Conservation (phyloP, 2,797 vertebrate genomes). For the Pogonophryne albipinna region DNA sequence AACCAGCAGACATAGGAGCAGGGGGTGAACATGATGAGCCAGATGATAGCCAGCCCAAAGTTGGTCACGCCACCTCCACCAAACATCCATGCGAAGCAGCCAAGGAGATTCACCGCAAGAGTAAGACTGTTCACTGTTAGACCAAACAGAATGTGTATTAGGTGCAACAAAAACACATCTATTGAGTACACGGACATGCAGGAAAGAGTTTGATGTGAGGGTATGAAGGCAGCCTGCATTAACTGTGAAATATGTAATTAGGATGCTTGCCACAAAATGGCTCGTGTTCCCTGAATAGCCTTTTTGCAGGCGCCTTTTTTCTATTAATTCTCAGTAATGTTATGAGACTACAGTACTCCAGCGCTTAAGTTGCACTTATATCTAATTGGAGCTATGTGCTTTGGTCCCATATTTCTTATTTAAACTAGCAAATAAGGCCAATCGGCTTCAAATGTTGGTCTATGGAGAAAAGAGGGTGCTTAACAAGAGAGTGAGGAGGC, state of each 20-base stretch:
- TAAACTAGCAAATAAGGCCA: slow-evolving; percentile 29
- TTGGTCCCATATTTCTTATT: slow-evolving; percentile 31
- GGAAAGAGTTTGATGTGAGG: not conserved
- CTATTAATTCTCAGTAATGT: slow-evolving; percentile 27
- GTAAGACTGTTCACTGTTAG: slow-evolving; percentile 94
- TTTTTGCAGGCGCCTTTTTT: slow-evolving; percentile 28
- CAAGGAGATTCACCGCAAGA: slow-evolving; percentile 94
- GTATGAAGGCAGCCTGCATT: slow-evolving; percentile 1
- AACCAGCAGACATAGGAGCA: slow-evolving; percentile 99
- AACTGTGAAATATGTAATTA: slow-evolving; percentile 10
- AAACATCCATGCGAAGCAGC: slow-evolving; percentile 98
- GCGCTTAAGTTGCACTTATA: slow-evolving; percentile 26
- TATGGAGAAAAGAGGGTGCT: slow-evolving; percentile 25
- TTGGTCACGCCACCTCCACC: slow-evolving; percentile 96
- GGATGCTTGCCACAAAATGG: not conserved
- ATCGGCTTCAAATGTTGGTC: slow-evolving; percentile 40
- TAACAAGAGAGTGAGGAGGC: slow-evolving; percentile 7
- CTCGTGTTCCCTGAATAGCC: slow-evolving; percentile 33
- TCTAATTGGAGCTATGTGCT: slow-evolving; percentile 44
- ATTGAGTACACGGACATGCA: slow-evolving; percentile 7
- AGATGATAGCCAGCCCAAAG: slow-evolving; percentile 98
- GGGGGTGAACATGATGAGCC: slow-evolving; percentile 98
- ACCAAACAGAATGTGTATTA: slow-evolving; percentile 50
- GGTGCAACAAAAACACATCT: not conserved
- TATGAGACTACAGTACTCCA: slow-evolving; percentile 17